Conservation (phyloP, 2,888 invertebrate genomes). For the Agrotis exclamationis region DNA sequence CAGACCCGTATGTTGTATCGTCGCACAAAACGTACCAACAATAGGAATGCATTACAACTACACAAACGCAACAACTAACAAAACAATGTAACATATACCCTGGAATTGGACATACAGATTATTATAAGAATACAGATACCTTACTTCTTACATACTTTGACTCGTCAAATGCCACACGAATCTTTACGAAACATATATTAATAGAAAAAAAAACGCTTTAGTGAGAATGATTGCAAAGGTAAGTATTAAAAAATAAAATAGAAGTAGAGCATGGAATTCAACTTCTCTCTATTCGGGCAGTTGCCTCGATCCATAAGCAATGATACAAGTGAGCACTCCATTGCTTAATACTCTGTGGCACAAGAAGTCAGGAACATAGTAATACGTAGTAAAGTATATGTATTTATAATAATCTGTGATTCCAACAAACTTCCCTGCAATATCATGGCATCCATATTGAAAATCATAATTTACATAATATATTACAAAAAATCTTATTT, state of each 20-base stretch:
- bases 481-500: slow-evolving; percentile 16
- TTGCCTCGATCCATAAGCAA: too few relatives aligned
- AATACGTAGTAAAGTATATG: neutral
- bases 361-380: too few relatives aligned
- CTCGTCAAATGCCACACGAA: neutral
- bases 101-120: slow-evolving; percentile 18
- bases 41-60: slow-evolving; percentile 66
- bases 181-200: neutral
- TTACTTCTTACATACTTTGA: neutral
- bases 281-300: too few relatives aligned
- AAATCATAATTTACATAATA: slow-evolving; percentile 40
- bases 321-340: neutral
- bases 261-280: too few relatives aligned
- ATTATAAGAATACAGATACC: slow-evolving; percentile 6
- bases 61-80: slow-evolving; percentile 55
- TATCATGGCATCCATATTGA: slow-evolving; percentile 23
- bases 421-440: slow-evolving; percentile 11
- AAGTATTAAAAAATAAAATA: neutral
- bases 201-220: neutral
- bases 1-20: slow-evolving; percentile 35
- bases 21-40: slow-evolving; percentile 55
- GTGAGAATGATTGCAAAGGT: too few relatives aligned
- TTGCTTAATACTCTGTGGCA: neutral
- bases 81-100: slow-evolving; percentile 38
- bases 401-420: slow-evolving; percentile 1